A percentile compares a stretch with the other conserved stretches of the same genome.
These are phyloP conservation scores for Trissolcus brochymenae DNA, from an alignment of 2,888 invertebrate genomes.

Conservation along the genomic window DNA sequence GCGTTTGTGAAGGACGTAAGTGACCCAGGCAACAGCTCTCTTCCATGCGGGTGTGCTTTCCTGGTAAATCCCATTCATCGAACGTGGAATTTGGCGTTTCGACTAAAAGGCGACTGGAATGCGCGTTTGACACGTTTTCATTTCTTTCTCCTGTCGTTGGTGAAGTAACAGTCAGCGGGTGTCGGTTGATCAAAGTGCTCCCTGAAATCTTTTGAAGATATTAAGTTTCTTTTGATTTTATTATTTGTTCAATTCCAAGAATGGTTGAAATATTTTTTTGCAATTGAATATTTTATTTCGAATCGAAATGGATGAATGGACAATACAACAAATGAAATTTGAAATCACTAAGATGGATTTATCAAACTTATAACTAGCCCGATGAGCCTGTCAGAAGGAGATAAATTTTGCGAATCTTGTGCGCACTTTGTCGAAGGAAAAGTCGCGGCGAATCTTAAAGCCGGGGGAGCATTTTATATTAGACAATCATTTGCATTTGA, in stretches of 20 bases:
- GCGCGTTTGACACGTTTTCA: constrained; percentile 41
- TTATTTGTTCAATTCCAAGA: background rate
- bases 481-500: constrained; percentile 34
- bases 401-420: constrained; percentile 11
- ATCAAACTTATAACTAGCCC: background rate
- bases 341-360: background rate
- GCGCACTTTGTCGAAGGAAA: background rate
- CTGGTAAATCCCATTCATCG: constrained; percentile 42
- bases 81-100: constrained; percentile 9
- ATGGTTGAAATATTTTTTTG: no score
- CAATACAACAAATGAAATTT: background rate
- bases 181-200: constrained; percentile 39
- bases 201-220: background rate
- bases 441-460: background rate
- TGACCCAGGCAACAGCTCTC: constrained; percentile 18
- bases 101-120: constrained; percentile 27
- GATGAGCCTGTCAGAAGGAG: background rate
- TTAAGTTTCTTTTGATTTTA: constrained; percentile 10
- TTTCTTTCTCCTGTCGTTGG: constrained; percentile 28
- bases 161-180: constrained; percentile 22
- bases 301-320: no score
- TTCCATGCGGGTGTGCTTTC: constrained; percentile 31
- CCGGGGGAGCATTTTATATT: constrained; percentile 17
- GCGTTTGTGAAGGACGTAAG: background rate
- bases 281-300: no score